Evolutionary conservation across 2,888 invertebrate genomes (phyloP), one percentile per base, ranked within the genome.

Genomic region (Microdon myrmicae): DNA sequence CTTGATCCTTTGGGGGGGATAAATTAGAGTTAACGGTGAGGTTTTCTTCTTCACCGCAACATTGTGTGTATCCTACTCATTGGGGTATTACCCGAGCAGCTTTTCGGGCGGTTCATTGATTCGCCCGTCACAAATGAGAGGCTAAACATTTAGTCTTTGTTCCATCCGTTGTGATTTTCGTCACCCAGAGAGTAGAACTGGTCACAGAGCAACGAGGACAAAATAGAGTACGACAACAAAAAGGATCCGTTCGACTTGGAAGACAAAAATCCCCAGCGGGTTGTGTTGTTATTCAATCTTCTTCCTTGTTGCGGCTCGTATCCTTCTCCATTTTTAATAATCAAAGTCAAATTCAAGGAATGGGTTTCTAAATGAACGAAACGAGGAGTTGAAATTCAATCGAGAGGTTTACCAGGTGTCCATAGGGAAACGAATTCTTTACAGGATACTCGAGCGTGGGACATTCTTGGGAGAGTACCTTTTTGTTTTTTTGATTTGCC

Each of bases 1-100:
- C 67, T 56, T 35, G 59, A 28, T 44, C 69, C 59, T 68, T 7
- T 25, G 69, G 51, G 69, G 44, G 41, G 67, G 67, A 69, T 69
- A 69, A 69, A 69, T 68, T 68, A 68, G 68, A 69, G 68, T 69
- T 68, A 68, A 56, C 68, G 58, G 56, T 53, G 41, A 19, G 55
- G 68, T 47, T 54, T 54, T 34, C 25, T 41, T 51, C 38, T 31
- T 17, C 14, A 13, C 48, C 49, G 38, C 28, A 25, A 49, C 25
- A 25, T 39, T 6, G 17, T 19, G 6, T 28, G 29, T n/a, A 19
- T n/a, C 14, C 19, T n/a, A 59, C 47, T 47, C 59, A n/a, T 54
- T 12, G 47, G 47, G 47, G 47, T 45, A 54, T 39, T 47, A 47
- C 31, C 47, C 31, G 41, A 54, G 39, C 59, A 60, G 54, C 39